Evolutionary conservation across 2,797 vertebrate species (phyloP), one percentile per base, ranked within the genome.

Genomic region (Gymnothorax reevesii): DNA sequence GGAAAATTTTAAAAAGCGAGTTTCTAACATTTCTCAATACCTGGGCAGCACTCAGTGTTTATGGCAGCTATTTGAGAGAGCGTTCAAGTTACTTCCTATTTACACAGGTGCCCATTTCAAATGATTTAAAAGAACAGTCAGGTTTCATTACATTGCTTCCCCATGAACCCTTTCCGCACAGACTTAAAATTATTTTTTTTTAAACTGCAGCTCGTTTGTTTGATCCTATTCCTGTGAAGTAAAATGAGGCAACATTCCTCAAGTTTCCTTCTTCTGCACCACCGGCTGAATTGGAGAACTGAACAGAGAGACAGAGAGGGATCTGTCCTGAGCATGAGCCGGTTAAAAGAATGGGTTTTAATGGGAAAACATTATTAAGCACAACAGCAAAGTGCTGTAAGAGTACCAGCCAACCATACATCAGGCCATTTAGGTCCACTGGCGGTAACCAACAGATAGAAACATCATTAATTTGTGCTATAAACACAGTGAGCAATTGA

Each of bases 281-380:
- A 92, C 92, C 95, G 93, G 93, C 94, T 15, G 52, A 60, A 86
- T 92, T 89, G 87, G 83, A 89, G 88, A 27, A 57, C 84, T 75
- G 87, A 89, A 86, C 87, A 83, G 82, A 85, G 87, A 87, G 13
- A n/a, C 15, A 55, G 42, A 84, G 15, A 7, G 83, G 82, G 86
- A 86, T 86, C 73, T 8, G 69, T 87, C 86, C 87, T 86, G 84
- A 84, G 87, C 87, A 77, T 69, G 80, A 84, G 42, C 94, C 89
- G 94, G 95, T 95, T 92, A 96, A 94, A 95, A 69, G 89, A 95
- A 96, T 95, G 92, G 91, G 89, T 95, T 95, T 92, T 91, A 93
- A 94, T 94, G 94, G 93, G 90, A 91, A 85, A 89, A 91, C 93
- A 93, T 96, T 95, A 96, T 96, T 94, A 94, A 95, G 93, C 93